phyloP scores from a whole-genome alignment of 2,797 vertebrate species.

The Gadopsis marmoratus region DNA sequence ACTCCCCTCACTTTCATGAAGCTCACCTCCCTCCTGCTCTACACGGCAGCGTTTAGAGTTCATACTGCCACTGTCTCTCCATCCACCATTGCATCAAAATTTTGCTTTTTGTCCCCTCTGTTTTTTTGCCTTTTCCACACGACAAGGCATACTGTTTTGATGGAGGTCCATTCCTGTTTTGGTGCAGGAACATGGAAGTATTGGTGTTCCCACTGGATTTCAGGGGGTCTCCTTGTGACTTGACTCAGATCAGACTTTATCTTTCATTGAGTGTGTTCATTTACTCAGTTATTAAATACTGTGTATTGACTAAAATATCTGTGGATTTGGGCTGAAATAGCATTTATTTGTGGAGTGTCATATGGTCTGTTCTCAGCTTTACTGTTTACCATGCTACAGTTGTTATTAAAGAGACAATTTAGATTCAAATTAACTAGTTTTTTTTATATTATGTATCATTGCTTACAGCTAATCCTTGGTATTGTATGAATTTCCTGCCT shows the following conservation, averaged over 20 bases:
- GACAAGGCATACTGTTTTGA: neutral
- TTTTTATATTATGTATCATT: neutral
- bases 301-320: neutral
- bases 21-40: constrained; percentile 15
- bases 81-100: neutral
- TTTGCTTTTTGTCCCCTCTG: neutral
- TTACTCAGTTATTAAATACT: neutral
- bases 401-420: neutral
- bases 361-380: neutral
- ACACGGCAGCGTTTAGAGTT: neutral
- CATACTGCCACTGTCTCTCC: neutral
- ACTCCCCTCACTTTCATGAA: constrained; percentile 16
- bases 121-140: neutral
- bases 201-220: neutral
- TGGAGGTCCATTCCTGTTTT: neutral
- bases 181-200: too few species aligned
- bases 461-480: neutral
- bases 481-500: neutral
- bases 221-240: neutral
- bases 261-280: neutral
- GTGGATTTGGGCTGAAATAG: neutral
- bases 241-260: constrained; percentile 4
- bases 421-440: neutral
- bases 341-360: neutral
- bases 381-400: neutral